Evolutionary conservation across 2,797 vertebrate genomes (phyloP).

Genomic region (Sebastes diploproa): DNA sequence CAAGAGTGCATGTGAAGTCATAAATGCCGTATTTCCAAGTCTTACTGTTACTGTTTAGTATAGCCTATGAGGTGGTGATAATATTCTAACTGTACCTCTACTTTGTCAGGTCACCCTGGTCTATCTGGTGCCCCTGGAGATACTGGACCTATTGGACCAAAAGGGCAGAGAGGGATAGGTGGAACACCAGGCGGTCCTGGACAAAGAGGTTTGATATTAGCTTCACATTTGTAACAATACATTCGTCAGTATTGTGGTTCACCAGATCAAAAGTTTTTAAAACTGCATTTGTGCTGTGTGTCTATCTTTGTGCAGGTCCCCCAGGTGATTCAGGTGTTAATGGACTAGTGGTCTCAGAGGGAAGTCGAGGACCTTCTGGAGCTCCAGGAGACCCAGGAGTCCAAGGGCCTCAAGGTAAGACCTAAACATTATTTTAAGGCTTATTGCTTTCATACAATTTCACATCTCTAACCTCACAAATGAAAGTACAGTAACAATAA

Average conservation of each 20-base stretch:
- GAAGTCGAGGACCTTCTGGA: constrained; percentile 50
- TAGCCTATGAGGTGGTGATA: not conserved
- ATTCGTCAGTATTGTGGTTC: not conserved
- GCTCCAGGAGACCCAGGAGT: constrained; percentile 51
- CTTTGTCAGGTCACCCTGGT: constrained; percentile 57
- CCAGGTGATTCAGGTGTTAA: constrained; percentile 59
- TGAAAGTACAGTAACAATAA: not conserved
- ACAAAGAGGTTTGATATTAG: constrained; percentile 55
- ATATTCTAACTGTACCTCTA: not conserved
- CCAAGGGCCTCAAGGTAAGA: constrained; percentile 62
- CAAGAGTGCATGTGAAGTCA: not conserved
- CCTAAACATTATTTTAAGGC: not conserved
- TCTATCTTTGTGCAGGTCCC: constrained; percentile 45
- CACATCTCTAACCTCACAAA: not conserved
- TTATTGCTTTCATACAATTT: not conserved
- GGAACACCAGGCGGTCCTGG: constrained; percentile 58
- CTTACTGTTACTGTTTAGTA: not conserved
- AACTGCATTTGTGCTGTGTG: not conserved
- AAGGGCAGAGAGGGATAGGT: constrained; percentile 49
- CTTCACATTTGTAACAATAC: not conserved
- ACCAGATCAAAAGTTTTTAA: not conserved
- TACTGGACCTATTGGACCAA: constrained; percentile 60
- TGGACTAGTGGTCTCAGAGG: not conserved
- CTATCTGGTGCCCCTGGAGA: constrained; percentile 51
- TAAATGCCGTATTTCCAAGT: not conserved